phyloP scores from a whole-genome alignment of 1,140 invertebrate genomes.

The Papilio machaon region DNA sequence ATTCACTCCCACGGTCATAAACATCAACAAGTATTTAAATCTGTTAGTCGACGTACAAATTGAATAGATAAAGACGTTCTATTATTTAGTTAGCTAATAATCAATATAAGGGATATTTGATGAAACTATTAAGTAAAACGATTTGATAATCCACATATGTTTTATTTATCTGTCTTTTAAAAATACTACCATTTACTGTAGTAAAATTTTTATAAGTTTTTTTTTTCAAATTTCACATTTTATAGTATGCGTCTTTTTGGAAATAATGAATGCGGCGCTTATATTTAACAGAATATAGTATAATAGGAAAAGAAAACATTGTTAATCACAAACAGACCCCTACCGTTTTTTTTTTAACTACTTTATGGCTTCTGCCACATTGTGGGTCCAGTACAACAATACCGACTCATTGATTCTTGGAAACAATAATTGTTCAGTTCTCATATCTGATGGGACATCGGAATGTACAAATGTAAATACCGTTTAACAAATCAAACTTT shows the following conservation, averaged over 20 bases:
- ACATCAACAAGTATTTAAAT: conserved; percentile 11
- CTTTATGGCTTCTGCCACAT: not conserved
- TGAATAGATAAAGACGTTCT: conserved; percentile 8
- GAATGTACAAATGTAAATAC: not conserved
- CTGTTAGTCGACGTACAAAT: not conserved
- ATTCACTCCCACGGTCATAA: conserved; percentile 29
- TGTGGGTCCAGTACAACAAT: not conserved
- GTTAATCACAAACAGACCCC: too few species aligned
- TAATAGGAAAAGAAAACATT: not conserved
- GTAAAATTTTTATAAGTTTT: too few species aligned
- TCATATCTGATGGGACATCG: conserved; percentile 16
- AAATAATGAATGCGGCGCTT: not conserved
- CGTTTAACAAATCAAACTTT: not conserved
- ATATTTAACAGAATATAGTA: not conserved
- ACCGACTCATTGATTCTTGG: conserved; percentile 12
- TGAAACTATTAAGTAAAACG: not conserved
- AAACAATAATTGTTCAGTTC: conserved; percentile 14
- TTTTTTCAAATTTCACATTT: not conserved
- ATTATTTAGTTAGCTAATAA: not conserved
- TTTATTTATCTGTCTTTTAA: not conserved
- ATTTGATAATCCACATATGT: too few species aligned
- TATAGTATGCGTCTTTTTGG: not conserved
- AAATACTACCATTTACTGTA: not conserved
- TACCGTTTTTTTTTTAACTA: not conserved
- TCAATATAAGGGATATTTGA: not conserved